These are phyloP conservation scores for Anthoptus insignis DNA, from an alignment of 2,888 invertebrate genomes.

Conservation along the genomic window DNA sequence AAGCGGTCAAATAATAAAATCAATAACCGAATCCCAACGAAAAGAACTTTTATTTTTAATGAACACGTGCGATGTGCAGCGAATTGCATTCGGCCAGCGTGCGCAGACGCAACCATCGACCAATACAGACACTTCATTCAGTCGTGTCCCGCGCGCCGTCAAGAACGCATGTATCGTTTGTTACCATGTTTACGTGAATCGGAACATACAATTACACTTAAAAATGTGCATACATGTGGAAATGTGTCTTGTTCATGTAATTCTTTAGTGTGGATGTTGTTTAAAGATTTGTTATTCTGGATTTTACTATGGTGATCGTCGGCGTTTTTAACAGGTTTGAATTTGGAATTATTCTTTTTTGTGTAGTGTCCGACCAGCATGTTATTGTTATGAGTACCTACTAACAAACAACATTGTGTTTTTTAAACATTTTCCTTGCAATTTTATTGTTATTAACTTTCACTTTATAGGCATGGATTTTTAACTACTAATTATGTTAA, in stretches of 20 bases:
- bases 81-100: constrained; percentile 41
- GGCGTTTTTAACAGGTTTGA: constrained; percentile 84
- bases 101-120: constrained; percentile 48
- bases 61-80: constrained; percentile 39
- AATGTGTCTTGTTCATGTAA: constrained; percentile 69
- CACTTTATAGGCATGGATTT: constrained; percentile 5
- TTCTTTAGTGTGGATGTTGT: constrained; percentile 65
- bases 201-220: constrained; percentile 55
- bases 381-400: neutral
- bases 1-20: constrained; percentile 13
- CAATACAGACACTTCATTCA: constrained; percentile 62
- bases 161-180: constrained; percentile 59
- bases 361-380: neutral
- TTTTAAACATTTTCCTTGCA: neutral
- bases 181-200: constrained; percentile 60
- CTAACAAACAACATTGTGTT: neutral
- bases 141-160: constrained; percentile 64
- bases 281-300: constrained; percentile 62
- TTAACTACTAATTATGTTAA: neutral
- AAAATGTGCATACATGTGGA: constrained; percentile 74
- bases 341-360: constrained; percentile 11
- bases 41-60: constrained; percentile 28
- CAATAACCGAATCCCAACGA: constrained; percentile 22
- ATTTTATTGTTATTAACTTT: constrained; percentile 1
- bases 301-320: constrained; percentile 85